phyloP scores from a whole-genome alignment of 2,888 invertebrate species.

The Onthophagus sagittarius region DNA sequence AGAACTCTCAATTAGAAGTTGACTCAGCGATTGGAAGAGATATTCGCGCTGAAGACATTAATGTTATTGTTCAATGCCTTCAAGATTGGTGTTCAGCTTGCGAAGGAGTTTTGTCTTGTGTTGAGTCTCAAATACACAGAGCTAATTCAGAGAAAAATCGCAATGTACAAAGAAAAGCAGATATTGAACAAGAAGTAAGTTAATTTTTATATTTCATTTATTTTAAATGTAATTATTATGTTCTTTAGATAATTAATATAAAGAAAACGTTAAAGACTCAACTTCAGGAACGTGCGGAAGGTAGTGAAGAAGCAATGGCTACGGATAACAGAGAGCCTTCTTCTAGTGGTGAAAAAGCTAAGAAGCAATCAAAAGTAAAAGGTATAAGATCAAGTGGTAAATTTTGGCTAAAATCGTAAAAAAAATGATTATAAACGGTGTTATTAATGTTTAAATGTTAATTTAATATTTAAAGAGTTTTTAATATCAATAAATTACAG shows the following conservation, averaged over 20 bases:
- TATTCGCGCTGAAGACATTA: conserved; percentile 79
- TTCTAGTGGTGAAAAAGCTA: conserved; percentile 54
- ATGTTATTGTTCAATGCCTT: conserved; percentile 74
- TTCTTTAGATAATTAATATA: conserved; percentile 71
- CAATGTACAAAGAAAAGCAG: conserved; percentile 73
- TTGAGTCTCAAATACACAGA: conserved; percentile 82
- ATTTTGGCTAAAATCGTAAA: conserved; percentile 61
- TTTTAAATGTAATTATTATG: conserved; percentile 14
- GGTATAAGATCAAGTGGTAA: conserved; percentile 63
- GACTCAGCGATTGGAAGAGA: conserved; percentile 94
- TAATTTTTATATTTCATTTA: background rate
- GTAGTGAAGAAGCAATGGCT: conserved; percentile 82
- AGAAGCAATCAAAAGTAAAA: conserved; percentile 60
- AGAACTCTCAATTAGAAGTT: conserved; percentile 87
- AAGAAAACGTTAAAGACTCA: conserved; percentile 86
- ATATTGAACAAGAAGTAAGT: conserved; percentile 79
- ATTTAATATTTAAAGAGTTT: background rate
- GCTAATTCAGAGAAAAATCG: conserved; percentile 84
- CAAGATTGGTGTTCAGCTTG: conserved; percentile 89
- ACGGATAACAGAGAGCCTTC: conserved; percentile 66
- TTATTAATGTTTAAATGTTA: conserved; percentile 6
- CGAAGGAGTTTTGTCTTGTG: conserved; percentile 81
- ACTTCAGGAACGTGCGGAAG: conserved; percentile 58
- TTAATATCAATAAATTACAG: background rate
- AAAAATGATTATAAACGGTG: conserved; percentile 7